Base-by-base conservation (phyloP, 2,888 invertebrate genomes). In the Thera britannica region DNA sequence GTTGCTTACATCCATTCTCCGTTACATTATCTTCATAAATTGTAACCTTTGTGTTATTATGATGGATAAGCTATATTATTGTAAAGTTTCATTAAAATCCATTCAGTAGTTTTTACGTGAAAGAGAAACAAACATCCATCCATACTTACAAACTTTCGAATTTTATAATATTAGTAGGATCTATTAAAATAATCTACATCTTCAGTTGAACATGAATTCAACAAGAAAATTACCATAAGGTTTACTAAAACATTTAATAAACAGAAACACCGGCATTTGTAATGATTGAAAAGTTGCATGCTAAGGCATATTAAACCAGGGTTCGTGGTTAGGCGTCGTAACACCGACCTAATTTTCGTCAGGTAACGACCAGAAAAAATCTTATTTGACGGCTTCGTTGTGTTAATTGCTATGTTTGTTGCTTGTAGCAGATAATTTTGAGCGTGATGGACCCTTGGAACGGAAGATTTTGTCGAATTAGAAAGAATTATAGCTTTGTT, bases 231-330 rank as follows among this genome's bases (percentile, higher is more conserved):
- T 55, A 56, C 55, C 58, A 5, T 55, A 23, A 41, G 36, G 46
- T 62, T 55, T 58, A 56, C 55, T 46, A 52, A 62, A 57, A 35
- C 58, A 35, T 65, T 36, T 58, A 62, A 49, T 65, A 62, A 62
- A 46, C 52, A 62, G 48, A 65, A 74, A 69, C 60, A 67, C 62
- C 46, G 62, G 67, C 67, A 57, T 52, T 58, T 61, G 68, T 72
- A 79, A 80, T 89, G 85, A 89, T 90, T 90, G 88, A 88, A 88
- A 86, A 85, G 82, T 90, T 86, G 90, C 90, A 90, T 91, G 90
- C 81, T 84, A 74, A 76, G 75, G 64, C 78, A 83, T 87, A 88
- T 89, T 90, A 86, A 89, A 83, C 79, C 62, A 62, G 63, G 23
- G 73, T 72, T 81, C 88, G 87, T 89, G 88, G 82, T 68, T 79